Evolutionary conservation across 2,888 invertebrate species (phyloP), one percentile per base, ranked within the genome.

Genomic region (Charanyca ferruginea): DNA sequence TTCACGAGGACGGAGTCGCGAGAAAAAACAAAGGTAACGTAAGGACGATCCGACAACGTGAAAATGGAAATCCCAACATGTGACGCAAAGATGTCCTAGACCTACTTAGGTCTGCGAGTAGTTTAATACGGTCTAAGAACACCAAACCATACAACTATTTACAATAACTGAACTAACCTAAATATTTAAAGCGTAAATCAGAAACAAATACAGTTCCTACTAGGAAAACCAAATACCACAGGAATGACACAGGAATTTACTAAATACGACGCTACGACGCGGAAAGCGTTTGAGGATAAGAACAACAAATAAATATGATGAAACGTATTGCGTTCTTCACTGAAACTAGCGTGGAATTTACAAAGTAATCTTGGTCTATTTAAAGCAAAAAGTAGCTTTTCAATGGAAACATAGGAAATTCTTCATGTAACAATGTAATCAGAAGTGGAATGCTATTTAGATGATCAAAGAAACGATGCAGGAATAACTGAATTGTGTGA

Each of bases 361-460:
- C 51, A 42, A 70, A 58, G 45, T 42, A 66, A 52, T 68, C 49
- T 52, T 42, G 18, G 8, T 20, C 58, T 70, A 70, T 75, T 70
- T 68, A 18, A 49, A 67, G 32, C 55, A 32, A 67, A 57, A 75
- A 53, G 23, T 18, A 25, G 52, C 11, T 47, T 73, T 48, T 7
- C 23, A 47, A 65, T 47, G 18, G 22, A 16, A 47, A 28, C 20
- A 47, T 51, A 20, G 65, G 66, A 64, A 73, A 55, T 67, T 67
- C 38, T 18, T 38, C 20, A 45, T 23, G 35, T n/a, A 42, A 66
- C 74, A 74, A 73, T 53, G 66, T 66, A 38, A 73, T 64, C 66
- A 44, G 65, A 44, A 20, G 20, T 25, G 65, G 42, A 52, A 48
- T 66, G 32, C 32, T 22, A 73, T 7, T 25, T 35, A 2, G 23